Evolutionary conservation across 2,113 vertebrate species (phyloP).

Genomic region (Prunella fulvescens): DNA sequence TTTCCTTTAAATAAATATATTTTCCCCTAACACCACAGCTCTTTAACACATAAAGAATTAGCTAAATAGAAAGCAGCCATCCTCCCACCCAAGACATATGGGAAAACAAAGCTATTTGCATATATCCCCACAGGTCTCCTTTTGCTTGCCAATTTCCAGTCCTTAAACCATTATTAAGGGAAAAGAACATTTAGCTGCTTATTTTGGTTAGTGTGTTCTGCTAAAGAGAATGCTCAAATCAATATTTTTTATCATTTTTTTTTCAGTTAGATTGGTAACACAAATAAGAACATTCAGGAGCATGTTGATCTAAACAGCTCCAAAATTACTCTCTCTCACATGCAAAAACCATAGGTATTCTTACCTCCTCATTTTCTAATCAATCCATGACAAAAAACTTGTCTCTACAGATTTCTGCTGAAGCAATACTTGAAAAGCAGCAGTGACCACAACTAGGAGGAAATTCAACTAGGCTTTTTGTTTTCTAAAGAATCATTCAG

Average conservation of each 20-base stretch:
- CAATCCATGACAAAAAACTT: neutral
- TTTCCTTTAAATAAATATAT: neutral
- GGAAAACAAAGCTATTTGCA: conserved; percentile 1
- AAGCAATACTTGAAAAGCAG: neutral
- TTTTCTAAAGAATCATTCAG: neutral
- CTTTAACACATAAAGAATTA: conserved; percentile 26
- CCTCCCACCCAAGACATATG: neutral
- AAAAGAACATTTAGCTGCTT: neutral
- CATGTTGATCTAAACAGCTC: neutral
- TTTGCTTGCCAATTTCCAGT: neutral
- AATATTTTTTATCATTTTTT: neutral
- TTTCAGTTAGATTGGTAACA: neutral
- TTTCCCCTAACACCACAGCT: neutral
- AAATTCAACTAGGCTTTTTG: neutral
- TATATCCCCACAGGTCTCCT: neutral
- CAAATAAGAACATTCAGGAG: neutral
- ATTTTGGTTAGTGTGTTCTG: neutral
- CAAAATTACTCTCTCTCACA: neutral
- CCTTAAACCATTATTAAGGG: neutral
- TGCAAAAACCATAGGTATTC: neutral
- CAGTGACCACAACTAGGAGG: neutral
- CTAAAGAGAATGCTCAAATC: neutral
- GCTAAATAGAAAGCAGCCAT: neutral
- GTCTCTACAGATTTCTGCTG: neutral
- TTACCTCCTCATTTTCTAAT: neutral